Conservation (phyloP, 1,140 invertebrate genomes). For the Sminthurinus signatus region DNA sequence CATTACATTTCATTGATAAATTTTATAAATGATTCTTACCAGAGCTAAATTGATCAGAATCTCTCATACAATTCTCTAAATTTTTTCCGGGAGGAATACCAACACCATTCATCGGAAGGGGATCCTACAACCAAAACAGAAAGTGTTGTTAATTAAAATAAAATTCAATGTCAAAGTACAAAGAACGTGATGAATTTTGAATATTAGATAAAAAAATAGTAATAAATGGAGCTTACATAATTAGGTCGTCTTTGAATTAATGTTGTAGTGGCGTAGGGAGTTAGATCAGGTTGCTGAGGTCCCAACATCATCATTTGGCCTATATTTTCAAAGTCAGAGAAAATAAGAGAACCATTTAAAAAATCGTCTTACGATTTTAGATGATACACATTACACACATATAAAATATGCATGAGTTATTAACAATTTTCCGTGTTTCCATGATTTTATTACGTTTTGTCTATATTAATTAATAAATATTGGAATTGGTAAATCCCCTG, state of each 20-base stretch:
- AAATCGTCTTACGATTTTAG: too few relatives aligned
- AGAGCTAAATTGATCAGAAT: constrained; percentile 41
- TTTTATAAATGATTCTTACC: constrained; percentile 23
- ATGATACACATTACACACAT: too few relatives aligned
- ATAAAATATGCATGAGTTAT: too few relatives aligned
- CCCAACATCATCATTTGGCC: constrained; percentile 18
- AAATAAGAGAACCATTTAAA: too few relatives aligned
- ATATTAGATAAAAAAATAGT: background rate
- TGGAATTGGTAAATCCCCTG: constrained; percentile 26
- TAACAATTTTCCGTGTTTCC: too few relatives aligned
- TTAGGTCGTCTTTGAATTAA: constrained; percentile 48
- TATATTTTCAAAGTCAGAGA: constrained; percentile 61
- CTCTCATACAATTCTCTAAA: constrained; percentile 26
- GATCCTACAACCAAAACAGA: constrained; percentile 40
- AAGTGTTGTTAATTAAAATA: too few relatives aligned
- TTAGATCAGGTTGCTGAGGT: constrained; percentile 52
- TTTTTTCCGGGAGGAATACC: constrained; percentile 24
- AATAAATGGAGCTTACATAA: constrained; percentile 38
- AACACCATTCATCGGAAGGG: constrained; percentile 31
- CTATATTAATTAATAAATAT: too few relatives aligned
- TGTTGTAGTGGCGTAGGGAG: constrained; percentile 77
- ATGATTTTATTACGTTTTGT: too few relatives aligned
- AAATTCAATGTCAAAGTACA: too few relatives aligned
- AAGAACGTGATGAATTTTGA: too few relatives aligned
- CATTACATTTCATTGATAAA: background rate